Percentiles rank a stretch among this genome's conserved stretches.
Conservation (phyloP, 1,140 invertebrate species). For the Stegodyphus mimosarum region DNA sequence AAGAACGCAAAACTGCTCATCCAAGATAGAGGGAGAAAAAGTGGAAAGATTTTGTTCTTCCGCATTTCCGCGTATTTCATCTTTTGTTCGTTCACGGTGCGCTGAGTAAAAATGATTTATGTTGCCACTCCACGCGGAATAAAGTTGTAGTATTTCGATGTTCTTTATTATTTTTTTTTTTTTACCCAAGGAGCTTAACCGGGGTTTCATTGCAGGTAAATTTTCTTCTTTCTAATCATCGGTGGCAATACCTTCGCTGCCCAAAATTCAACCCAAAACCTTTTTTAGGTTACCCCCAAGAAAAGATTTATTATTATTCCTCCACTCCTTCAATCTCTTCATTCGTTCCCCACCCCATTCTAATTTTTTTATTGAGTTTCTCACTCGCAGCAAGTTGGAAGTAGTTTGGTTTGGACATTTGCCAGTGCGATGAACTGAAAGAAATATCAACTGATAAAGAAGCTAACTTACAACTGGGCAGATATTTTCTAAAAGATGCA, state of each 20-base stretch:
- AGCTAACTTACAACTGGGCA: neutral
- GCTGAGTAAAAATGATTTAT: slow-evolving; percentile 55
- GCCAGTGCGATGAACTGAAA: slow-evolving; percentile 7
- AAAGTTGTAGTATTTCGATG: slow-evolving; percentile 48
- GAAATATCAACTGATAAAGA: slow-evolving; percentile 9
- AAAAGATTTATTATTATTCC: no score
- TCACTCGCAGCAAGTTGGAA: neutral
- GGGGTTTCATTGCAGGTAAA: neutral
- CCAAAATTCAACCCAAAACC: neutral
- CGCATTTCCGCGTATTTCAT: slow-evolving; percentile 30
- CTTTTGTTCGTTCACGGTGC: slow-evolving; percentile 55
- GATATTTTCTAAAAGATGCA: no score
- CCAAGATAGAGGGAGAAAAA: neutral
- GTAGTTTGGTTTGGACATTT: neutral
- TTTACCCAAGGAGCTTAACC: neutral
- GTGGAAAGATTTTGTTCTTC: slow-evolving; percentile 7
- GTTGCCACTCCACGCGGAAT: slow-evolving; percentile 58
- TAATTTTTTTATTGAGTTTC: no score
- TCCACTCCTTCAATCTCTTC: no score
- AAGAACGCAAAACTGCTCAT: neutral
- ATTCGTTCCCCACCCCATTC: no score
- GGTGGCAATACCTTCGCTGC: neutral
- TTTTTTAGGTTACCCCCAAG: neutral
- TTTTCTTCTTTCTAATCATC: neutral
- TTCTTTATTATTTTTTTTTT: slow-evolving; percentile 6